phyloP scores from a whole-genome alignment of 1,140 invertebrate species.

The Pomacea maculata region DNA sequence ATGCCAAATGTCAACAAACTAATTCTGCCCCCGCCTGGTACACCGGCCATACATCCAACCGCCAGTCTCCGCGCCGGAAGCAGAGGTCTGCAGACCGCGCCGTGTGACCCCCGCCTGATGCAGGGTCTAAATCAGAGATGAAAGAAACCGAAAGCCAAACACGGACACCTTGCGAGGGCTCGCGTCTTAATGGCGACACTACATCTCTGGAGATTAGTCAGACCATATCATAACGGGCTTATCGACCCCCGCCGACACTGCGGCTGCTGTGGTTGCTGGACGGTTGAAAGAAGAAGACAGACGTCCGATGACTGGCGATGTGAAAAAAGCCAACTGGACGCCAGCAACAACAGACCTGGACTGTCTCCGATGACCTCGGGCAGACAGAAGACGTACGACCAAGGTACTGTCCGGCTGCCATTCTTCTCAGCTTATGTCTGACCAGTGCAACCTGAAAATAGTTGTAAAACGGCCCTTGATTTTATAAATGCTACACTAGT shows the following conservation, averaged over 20 bases:
- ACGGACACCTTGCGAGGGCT: constrained; percentile 3
- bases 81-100: background rate
- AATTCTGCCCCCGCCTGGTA: background rate
- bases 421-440: too few species aligned
- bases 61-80: background rate
- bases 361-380: too few species aligned
- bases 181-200: background rate
- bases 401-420: too few species aligned
- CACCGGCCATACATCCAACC: background rate
- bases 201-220: background rate
- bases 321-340: too few species aligned
- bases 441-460: too few species aligned
- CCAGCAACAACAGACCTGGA: too few species aligned
- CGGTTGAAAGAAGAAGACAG: background rate
- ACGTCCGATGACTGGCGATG: too few species aligned
- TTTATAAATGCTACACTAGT: too few species aligned
- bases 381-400: too few species aligned
- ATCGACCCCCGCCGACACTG: background rate
- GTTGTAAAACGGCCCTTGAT: too few species aligned
- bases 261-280: background rate
- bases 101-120: constrained; percentile 6
- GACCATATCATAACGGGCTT: background rate
- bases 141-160: constrained; percentile 13
- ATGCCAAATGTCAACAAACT: background rate
- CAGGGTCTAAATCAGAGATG: constrained; percentile 14